Evolutionary conservation across 1,140 invertebrate genomes (phyloP).

Genomic region (Cheumatopsyche charites): DNA sequence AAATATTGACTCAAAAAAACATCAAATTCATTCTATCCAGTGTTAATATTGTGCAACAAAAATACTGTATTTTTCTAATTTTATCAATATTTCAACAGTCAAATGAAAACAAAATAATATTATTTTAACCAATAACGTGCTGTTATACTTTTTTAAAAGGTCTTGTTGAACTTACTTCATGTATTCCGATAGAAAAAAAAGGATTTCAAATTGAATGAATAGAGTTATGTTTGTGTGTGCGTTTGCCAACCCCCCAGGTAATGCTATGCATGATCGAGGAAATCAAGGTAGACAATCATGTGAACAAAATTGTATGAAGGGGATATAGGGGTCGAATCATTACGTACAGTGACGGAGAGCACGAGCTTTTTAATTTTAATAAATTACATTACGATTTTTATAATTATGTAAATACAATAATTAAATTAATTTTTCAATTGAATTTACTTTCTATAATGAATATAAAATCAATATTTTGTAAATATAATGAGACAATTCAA

Average conservation of each 20-base stretch:
- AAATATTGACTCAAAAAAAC: too few relatives aligned
- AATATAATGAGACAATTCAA: not conserved
- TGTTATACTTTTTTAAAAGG: too few relatives aligned
- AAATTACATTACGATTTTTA: not conserved
- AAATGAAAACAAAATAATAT: too few relatives aligned
- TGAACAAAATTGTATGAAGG: slow-evolving; percentile 44
- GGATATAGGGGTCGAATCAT: slow-evolving; percentile 36
- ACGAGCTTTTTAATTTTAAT: not conserved
- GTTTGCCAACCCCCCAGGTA: slow-evolving; percentile 27
- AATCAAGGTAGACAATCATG: slow-evolving; percentile 47
- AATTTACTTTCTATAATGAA: not conserved
- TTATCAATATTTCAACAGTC: too few relatives aligned
- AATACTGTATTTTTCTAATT: too few relatives aligned
- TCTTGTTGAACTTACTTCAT: not conserved
- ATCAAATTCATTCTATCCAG: too few relatives aligned
- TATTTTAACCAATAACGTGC: too few relatives aligned
- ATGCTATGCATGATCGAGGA: slow-evolving; percentile 44
- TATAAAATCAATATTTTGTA: not conserved
- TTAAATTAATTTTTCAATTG: not conserved
- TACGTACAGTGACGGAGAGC: slow-evolving; percentile 17
- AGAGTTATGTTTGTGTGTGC: slow-evolving; percentile 9
- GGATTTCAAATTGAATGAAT: not conserved
- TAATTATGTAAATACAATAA: not conserved
- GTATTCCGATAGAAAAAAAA: not conserved
- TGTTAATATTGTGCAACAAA: too few relatives aligned